Conservation (phyloP, 1,140 invertebrate genomes). For the Popillia japonica region DNA sequence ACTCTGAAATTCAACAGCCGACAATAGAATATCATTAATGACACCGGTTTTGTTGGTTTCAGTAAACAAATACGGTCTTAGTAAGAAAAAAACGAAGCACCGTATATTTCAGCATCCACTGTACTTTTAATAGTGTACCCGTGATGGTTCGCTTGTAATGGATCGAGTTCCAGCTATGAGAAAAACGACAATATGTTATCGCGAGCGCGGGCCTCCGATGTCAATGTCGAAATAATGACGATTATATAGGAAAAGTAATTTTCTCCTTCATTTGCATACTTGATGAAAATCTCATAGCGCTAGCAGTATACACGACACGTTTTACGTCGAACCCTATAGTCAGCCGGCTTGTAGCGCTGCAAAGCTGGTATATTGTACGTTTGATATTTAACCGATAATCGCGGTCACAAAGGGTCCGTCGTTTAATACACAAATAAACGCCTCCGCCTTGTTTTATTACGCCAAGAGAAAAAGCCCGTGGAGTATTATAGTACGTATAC, state of each 20-base stretch:
- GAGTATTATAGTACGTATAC: not conserved
- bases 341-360: not conserved
- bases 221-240: constrained; percentile 63
- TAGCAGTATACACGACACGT: constrained; percentile 36
- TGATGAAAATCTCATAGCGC: constrained; percentile 61
- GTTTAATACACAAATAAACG: constrained; percentile 37
- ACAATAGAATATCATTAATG: not conserved
- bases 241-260: constrained; percentile 64
- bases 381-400: constrained; percentile 37
- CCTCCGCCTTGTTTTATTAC: constrained; percentile 35
- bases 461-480: constrained; percentile 4
- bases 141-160: constrained; percentile 9
- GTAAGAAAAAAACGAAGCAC: not conserved
- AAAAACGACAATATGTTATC: constrained; percentile 60
- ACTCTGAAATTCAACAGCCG: too few relatives aligned
- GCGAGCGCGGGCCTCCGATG: constrained; percentile 55
- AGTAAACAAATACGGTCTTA: not conserved
- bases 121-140: not conserved
- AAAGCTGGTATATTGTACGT: not conserved
- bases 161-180: constrained; percentile 37
- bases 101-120: constrained; percentile 1
- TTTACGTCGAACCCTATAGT: constrained; percentile 5
- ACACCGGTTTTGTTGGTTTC: not conserved
- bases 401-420: constrained; percentile 33
- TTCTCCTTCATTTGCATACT: constrained; percentile 63